Evolutionary conservation across 2,113 vertebrate species (phyloP).

Genomic region (Boleophthalmus pectinirostris): DNA sequence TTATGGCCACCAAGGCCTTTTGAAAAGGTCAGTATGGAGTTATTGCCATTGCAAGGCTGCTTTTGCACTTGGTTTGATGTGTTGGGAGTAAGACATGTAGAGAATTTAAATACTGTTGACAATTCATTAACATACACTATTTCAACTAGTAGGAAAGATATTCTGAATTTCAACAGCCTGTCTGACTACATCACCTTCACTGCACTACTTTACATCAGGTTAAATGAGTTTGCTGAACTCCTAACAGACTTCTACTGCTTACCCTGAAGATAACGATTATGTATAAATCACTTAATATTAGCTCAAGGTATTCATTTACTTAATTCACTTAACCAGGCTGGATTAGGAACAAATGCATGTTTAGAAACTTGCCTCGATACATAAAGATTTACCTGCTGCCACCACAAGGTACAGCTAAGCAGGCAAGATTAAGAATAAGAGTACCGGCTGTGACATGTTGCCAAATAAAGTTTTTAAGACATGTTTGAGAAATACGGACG

Average conservation of each 20-base stretch:
- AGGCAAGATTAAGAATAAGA: neutral
- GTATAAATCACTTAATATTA: constrained; percentile 48
- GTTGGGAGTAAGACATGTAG: neutral
- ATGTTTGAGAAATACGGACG: constrained; percentile 25
- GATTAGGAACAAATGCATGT: constrained; percentile 63
- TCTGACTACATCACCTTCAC: neutral
- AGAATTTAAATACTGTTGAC: neutral
- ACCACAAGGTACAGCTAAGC: constrained; percentile 10
- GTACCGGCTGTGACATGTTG: neutral
- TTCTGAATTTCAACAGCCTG: neutral
- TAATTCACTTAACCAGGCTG: constrained; percentile 49
- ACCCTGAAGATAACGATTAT: constrained; percentile 35
- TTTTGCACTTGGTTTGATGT: neutral
- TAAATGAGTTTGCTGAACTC: constrained; percentile 1
- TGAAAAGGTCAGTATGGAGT: neutral
- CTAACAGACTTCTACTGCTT: constrained; percentile 25
- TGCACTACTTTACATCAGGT: neutral
- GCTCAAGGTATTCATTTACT: constrained; percentile 44
- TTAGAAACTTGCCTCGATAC: constrained; percentile 47
- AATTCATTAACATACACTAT: neutral
- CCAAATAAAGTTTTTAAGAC: constrained; percentile 5
- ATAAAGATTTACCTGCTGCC: constrained; percentile 41
- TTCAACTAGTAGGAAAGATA: neutral
- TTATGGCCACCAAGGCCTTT: neutral
- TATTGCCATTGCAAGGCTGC: neutral